Evolutionary conservation across 30 jellyfish, hydroid and myxozoan species (phyloP).

Genomic region (Chironex yamaguchii): DNA sequence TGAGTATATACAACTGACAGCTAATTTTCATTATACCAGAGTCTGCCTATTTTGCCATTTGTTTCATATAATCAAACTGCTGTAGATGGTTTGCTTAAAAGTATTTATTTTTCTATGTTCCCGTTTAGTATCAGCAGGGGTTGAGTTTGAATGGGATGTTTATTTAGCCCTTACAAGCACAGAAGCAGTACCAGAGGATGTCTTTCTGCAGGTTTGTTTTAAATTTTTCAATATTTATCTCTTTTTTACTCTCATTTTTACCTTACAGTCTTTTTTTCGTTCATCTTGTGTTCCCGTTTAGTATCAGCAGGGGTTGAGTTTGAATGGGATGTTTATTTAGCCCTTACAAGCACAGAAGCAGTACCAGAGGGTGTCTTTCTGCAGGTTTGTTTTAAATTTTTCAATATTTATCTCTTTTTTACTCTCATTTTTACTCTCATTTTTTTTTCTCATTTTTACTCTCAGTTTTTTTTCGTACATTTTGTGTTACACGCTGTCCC

Average conservation of each 20-base stretch:
- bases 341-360: slow-evolving; percentile 71
- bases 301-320: slow-evolving; percentile 74
- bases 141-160: slow-evolving; percentile 75
- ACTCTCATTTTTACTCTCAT: too few species aligned
- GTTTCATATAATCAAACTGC: neutral
- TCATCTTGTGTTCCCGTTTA: too few species aligned
- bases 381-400: too few species aligned
- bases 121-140: slow-evolving; percentile 71
- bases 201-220: slow-evolving; percentile 76
- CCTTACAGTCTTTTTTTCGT: too few species aligned
- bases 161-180: slow-evolving; percentile 78
- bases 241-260: too few species aligned
- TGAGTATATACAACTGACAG: too few species aligned
- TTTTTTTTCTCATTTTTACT: too few species aligned
- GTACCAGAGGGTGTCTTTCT: slow-evolving; percentile 78
- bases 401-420: too few species aligned
- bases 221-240: too few species aligned
- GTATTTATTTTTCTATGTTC: slow-evolving; percentile 1
- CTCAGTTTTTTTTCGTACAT: too few species aligned
- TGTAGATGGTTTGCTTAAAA: neutral
- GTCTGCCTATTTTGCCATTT: neutral
- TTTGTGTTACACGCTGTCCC: too few species aligned
- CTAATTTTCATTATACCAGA: too few species aligned
- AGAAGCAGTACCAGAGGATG: slow-evolving; percentile 74
- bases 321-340: slow-evolving; percentile 80